Evolutionary conservation across 1,140 invertebrate species (phyloP).

Genomic region (Theocolax elegans): DNA sequence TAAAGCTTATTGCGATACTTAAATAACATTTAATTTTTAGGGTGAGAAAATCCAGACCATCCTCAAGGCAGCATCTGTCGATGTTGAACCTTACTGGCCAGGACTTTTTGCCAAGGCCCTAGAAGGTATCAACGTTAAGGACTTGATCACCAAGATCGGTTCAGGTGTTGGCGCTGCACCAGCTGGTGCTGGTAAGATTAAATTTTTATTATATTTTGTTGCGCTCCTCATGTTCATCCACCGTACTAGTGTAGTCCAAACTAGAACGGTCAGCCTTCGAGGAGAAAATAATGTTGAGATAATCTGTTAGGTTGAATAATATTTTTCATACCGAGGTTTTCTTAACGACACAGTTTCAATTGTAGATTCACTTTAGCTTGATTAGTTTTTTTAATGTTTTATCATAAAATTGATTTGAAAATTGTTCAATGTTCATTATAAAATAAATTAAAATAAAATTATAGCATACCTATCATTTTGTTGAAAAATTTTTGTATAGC

Average conservation of each 20-base stretch:
- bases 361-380: too few relatives aligned
- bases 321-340: too few relatives aligned
- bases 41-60: slow-evolving; percentile 98
- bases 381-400: too few relatives aligned
- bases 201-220: slow-evolving; percentile 15
- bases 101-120: slow-evolving; percentile 97
- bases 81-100: slow-evolving; percentile 99
- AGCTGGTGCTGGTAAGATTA: slow-evolving; percentile 71
- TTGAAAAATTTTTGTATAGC: too few relatives aligned
- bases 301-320: slow-evolving; percentile 43
- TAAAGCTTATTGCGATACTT: too few relatives aligned
- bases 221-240: slow-evolving; percentile 59
- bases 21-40: slow-evolving; percentile 61
- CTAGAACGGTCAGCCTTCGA: slow-evolving; percentile 56
- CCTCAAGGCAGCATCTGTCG: slow-evolving; percentile 94
- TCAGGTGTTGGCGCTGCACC: slow-evolving; percentile 89
- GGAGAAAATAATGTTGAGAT: slow-evolving; percentile 54
- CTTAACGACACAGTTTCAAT: too few relatives aligned
- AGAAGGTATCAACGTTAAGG: slow-evolving; percentile 93
- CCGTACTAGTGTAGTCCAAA: slow-evolving; percentile 44
- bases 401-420: too few relatives aligned
- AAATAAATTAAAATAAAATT: too few relatives aligned
- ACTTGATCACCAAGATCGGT: slow-evolving; percentile 94
- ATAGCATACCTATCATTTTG: too few relatives aligned
- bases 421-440: too few relatives aligned